Evolutionary conservation across 2,888 invertebrate genomes (phyloP).

Genomic region (Hedychridium roseum): DNA sequence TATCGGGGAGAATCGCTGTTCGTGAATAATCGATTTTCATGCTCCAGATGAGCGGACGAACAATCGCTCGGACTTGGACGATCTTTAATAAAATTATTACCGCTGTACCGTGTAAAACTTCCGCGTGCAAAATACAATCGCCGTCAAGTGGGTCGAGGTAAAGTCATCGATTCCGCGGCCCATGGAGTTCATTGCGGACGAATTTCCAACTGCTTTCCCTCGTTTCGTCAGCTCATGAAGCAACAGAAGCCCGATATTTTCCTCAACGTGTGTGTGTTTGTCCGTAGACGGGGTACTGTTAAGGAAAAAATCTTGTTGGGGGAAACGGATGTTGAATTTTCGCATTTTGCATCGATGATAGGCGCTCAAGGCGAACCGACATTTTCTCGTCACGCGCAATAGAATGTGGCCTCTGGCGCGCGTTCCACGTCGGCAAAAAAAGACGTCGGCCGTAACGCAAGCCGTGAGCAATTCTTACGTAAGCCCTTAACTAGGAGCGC

Average conservation of each 20-base stretch:
- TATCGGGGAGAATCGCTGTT: slow-evolving; percentile 1
- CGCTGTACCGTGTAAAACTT: too few species aligned
- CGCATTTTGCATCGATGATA: neutral
- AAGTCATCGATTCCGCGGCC: slow-evolving; percentile 1
- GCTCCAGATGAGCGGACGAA: slow-evolving; percentile 38
- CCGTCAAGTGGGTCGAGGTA: neutral
- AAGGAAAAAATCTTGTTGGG: neutral
- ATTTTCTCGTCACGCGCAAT: slow-evolving; percentile 31
- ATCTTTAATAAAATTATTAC: too few species aligned
- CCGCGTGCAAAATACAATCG: too few species aligned
- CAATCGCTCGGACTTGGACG: too few species aligned
- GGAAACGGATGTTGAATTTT: slow-evolving; percentile 11
- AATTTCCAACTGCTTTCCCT: too few species aligned
- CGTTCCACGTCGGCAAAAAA: slow-evolving; percentile 11
- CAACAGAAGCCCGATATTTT: neutral
- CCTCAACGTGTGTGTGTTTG: neutral
- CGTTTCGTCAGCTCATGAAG: neutral
- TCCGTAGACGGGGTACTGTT: too few species aligned
- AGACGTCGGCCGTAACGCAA: slow-evolving; percentile 8
- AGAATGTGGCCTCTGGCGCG: slow-evolving; percentile 16
- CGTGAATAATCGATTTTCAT: slow-evolving; percentile 40
- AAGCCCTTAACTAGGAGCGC: too few species aligned
- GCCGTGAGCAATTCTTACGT: too few species aligned
- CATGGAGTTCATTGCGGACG: too few species aligned
- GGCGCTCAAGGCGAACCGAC: slow-evolving; percentile 20